Evolutionary conservation across 1,140 invertebrate species (phyloP), one percentile per base, ranked within the genome.

Genomic region (Brachionus calyciflorus): DNA sequence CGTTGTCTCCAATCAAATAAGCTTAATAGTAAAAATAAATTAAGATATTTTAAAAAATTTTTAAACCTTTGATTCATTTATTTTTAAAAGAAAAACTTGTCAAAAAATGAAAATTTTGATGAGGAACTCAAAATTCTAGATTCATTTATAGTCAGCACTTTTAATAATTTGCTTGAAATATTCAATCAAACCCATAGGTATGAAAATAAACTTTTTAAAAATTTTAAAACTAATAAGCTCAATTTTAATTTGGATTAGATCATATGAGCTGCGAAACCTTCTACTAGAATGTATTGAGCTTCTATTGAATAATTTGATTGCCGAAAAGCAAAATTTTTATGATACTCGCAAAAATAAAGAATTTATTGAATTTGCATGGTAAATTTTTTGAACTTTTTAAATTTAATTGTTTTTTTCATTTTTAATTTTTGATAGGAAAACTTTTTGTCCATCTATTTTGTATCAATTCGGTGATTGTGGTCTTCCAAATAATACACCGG

Each of bases 331-430:
- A 30, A 19, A 17, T 21, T 37, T 55, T 51, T 33, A 51, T 73
- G 46, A 30, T 30, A 55, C 40, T 51, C 19, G 69, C 2, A 49
- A 55, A 19, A 73, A 51, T 51, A 49, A 73, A 33, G 12, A 17
- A 6, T 55, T 73, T 40, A 73, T 73, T 40, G 46, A 73, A 26
- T 55, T 73, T 51, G 30, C 69, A 9, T 73, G 69, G 69, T 73
- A 73, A 21, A 30, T 70, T 30, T 46, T 33, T 24, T 14, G 7
- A 7, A 51, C 37, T 9, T 19, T 46, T 70, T 37, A 0, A 5
- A 51, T 19, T 14, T 7, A 40, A 51, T n/a, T 24, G 14, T 55
- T n/a, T 65, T 49, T 51, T 51, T 49, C 14, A 33, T 33, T 51
- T 37, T 7, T 7, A 26, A 19, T 51, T 3, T n/a, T n/a, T n/a